These are phyloP conservation scores for Tenodera sinensis DNA, from an alignment of 2,888 invertebrate species.

Conservation along the genomic window DNA sequence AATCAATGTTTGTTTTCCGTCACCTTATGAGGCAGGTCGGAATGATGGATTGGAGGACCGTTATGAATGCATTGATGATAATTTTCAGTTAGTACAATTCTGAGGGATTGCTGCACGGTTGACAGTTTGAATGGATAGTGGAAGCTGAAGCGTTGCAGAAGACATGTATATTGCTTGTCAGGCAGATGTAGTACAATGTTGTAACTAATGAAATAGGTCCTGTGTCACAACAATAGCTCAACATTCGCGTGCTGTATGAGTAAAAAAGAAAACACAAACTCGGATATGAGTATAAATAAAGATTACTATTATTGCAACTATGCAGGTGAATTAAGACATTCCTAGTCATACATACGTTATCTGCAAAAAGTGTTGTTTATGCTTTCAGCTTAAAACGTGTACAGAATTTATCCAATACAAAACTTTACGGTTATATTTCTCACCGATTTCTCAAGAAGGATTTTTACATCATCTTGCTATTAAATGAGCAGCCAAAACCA, in stretches of 20 bases:
- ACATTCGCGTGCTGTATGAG: background rate
- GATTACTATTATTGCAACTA: too few relatives aligned
- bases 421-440: too few relatives aligned
- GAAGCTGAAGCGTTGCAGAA: background rate
- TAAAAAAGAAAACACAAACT: background rate
- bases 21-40: background rate
- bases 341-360: too few relatives aligned
- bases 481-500: background rate
- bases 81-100: constrained; percentile 15
- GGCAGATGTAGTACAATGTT: constrained; percentile 5
- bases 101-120: background rate
- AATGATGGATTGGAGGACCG: constrained; percentile 14
- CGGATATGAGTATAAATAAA: too few relatives aligned
- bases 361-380: too few relatives aligned
- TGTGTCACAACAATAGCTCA: background rate
- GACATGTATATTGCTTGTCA: constrained; percentile 20
- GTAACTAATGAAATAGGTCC: constrained; percentile 11
- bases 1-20: background rate
- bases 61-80: constrained; percentile 23
- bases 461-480: too few relatives aligned
- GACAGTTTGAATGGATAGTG: constrained; percentile 23
- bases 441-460: too few relatives aligned
- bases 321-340: too few relatives aligned
- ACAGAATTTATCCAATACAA: too few relatives aligned
- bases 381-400: too few relatives aligned